Evolutionary conservation across 1,140 invertebrate species (phyloP).

Genomic region (Leptoteleia sp.): DNA sequence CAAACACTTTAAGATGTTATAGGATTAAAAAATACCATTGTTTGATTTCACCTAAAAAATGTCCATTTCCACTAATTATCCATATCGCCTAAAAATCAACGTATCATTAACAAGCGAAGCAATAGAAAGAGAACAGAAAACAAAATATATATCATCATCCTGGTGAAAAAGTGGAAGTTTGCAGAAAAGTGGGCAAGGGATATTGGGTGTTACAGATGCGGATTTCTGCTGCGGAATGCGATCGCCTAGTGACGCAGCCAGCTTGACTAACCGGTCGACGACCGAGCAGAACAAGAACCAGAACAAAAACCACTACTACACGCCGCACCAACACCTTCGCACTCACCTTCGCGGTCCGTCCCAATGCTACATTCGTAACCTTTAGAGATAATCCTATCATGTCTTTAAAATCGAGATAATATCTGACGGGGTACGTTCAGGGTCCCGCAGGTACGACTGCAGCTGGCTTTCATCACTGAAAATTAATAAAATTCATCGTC

Average conservation of each 20-base stretch:
- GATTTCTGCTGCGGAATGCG: constrained; percentile 92
- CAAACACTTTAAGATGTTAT: too few species aligned
- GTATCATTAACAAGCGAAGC: neutral
- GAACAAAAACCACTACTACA: constrained; percentile 80
- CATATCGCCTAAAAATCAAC: constrained; percentile 1
- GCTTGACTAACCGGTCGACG: constrained; percentile 75
- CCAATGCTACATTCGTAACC: constrained; percentile 68
- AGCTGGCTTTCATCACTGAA: constrained; percentile 17
- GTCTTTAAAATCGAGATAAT: too few species aligned
- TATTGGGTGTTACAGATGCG: constrained; percentile 89
- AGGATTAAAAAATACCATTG: neutral
- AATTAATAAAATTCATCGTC: constrained; percentile 2
- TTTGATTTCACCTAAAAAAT: neutral
- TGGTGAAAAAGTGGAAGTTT: constrained; percentile 29
- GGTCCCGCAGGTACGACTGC: constrained; percentile 16
- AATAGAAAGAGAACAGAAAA: neutral
- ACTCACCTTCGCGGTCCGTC: constrained; percentile 85
- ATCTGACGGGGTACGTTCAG: constrained; percentile 19
- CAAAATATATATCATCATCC: neutral
- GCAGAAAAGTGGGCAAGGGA: constrained; percentile 74
- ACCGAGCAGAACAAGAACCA: constrained; percentile 76
- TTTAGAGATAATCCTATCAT: constrained; percentile 61
- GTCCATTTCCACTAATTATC: too few species aligned
- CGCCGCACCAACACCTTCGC: constrained; percentile 83
- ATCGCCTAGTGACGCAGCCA: constrained; percentile 85